Evolutionary conservation across 2,113 vertebrate species (phyloP).

Genomic region (Caranx ignobilis): DNA sequence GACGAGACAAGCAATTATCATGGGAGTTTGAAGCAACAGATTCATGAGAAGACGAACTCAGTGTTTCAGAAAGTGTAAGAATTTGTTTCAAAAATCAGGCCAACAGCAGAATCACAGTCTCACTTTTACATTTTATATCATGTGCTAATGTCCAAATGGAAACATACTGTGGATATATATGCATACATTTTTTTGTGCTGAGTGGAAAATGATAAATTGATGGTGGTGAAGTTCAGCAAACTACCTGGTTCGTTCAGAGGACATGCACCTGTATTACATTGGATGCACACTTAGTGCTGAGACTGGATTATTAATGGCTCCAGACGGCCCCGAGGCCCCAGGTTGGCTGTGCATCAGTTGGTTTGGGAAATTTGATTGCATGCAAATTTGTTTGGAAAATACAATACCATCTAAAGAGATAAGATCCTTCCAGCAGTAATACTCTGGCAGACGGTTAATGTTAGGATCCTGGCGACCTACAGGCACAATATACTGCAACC

Average conservation of each 20-base stretch:
- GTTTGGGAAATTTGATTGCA: constrained; percentile 58
- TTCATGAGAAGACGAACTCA: background rate
- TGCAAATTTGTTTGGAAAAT: constrained; percentile 62
- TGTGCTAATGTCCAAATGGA: background rate
- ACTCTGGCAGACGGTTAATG: constrained; percentile 32
- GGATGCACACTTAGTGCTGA: constrained; percentile 2
- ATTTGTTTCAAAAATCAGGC: background rate
- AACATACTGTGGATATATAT: too few species aligned
- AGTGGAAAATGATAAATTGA: background rate
- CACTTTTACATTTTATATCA: background rate
- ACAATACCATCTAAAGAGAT: constrained; percentile 34
- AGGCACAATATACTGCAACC: constrained; percentile 17
- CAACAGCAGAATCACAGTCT: background rate
- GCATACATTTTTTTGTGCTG: background rate
- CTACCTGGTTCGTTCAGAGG: background rate
- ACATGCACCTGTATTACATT: constrained; percentile 39
- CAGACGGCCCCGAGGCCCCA: constrained; percentile 34
- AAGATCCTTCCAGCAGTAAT: constrained; percentile 36
- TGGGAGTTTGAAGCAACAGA: background rate
- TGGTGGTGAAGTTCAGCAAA: background rate
- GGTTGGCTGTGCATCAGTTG: constrained; percentile 30
- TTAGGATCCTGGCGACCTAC: constrained; percentile 45
- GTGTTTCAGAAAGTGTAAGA: background rate
- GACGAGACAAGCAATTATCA: background rate
- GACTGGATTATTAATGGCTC: constrained; percentile 19